phyloP scores from a whole-genome alignment of 2,113 vertebrate genomes.

The Xenopus laevis region DNA sequence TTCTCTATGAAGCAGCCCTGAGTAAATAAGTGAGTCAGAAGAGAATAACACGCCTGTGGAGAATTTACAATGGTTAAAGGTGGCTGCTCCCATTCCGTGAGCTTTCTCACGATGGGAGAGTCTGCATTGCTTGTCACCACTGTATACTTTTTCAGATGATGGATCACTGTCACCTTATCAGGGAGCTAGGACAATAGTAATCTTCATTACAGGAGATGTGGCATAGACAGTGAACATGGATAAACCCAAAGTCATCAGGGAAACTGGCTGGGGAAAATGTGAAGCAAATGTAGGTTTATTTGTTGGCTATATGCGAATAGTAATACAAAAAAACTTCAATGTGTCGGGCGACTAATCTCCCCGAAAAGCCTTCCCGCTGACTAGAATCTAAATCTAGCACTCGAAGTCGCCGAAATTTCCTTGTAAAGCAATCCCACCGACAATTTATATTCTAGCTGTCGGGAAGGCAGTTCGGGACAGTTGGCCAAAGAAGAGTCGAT shows the following conservation, averaged over 20 bases:
- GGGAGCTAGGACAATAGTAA: background rate
- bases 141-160: conserved; percentile 21
- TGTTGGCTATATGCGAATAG: no score
- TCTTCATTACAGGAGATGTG: background rate
- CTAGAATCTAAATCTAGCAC: no score
- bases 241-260: background rate
- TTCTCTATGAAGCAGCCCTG: background rate
- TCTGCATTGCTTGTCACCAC: conserved; percentile 11
- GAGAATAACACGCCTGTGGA: conserved; percentile 1
- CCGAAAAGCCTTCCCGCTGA: no score
- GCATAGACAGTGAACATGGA: background rate
- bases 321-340: no score
- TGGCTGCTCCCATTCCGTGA: background rate
- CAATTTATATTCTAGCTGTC: no score
- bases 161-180: conserved; percentile 27
- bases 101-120: conserved; percentile 17
- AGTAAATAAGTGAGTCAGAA: conserved; percentile 16
- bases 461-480: no score
- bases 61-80: background rate
- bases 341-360: no score
- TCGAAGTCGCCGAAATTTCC: no score
- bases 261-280: no score
- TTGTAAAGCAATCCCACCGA: no score
- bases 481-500: no score
- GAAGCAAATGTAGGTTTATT: no score